Conservation (phyloP, 2,797 vertebrate species). For the Manis pentadactyla region DNA sequence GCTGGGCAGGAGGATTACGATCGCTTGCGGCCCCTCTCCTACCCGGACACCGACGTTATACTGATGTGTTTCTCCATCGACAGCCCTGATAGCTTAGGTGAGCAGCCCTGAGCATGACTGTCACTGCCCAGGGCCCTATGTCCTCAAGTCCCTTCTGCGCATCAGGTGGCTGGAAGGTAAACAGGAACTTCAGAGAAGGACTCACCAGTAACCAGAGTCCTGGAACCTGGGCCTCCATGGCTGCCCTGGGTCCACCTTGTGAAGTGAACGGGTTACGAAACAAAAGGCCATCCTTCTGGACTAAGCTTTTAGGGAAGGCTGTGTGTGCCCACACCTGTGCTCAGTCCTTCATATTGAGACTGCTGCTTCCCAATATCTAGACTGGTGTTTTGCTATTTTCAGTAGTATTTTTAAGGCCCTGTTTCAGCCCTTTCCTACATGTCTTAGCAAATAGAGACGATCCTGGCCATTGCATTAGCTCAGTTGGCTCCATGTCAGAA, state of each 20-base stretch:
- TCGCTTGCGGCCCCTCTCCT: conserved; percentile 97
- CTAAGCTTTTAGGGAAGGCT: neutral
- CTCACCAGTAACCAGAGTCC: neutral
- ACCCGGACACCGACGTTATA: conserved; percentile 99
- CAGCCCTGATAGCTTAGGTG: conserved; percentile 99
- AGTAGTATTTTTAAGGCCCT: neutral
- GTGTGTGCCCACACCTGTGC: neutral
- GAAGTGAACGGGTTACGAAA: neutral
- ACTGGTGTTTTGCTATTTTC: neutral
- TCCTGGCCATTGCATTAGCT: neutral
- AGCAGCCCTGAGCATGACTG: conserved; percentile 71
- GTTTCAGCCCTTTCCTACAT: neutral
- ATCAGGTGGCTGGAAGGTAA: neutral
- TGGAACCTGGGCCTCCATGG: neutral
- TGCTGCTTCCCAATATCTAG: neutral
- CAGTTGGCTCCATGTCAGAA: neutral
- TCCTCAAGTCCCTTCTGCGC: neutral
- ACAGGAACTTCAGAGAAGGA: neutral
- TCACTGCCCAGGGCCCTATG: neutral
- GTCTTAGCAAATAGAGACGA: neutral
- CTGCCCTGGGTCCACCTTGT: neutral
- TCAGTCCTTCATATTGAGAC: neutral
- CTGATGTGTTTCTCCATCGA: conserved; percentile 99
- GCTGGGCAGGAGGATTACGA: conserved; percentile 99
- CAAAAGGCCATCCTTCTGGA: neutral